phyloP scores from a whole-genome alignment of 2,888 invertebrate genomes.

The Trypoxylon attenuatum region DNA sequence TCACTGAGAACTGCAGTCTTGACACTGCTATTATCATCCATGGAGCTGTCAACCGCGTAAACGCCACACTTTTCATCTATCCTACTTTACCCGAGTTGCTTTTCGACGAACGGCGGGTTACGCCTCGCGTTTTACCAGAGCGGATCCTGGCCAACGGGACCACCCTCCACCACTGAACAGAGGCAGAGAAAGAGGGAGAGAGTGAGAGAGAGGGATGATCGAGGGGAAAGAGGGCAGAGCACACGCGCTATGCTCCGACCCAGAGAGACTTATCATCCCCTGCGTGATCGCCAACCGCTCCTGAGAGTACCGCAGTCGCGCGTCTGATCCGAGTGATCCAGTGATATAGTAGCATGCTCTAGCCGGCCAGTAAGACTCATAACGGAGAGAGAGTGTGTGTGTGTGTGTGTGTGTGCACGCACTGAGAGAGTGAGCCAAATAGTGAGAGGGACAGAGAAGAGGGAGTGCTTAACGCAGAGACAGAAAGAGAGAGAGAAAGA shows the following conservation, averaged over 20 bases:
- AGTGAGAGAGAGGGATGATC: neutral
- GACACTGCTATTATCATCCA: constrained; percentile 9
- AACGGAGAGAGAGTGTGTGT: neutral
- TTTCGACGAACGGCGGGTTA: neutral
- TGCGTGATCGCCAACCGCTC: neutral
- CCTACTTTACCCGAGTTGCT: too few species aligned
- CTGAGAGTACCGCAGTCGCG: neutral
- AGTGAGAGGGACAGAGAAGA: neutral
- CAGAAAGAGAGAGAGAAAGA: neutral
- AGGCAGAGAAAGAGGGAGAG: neutral
- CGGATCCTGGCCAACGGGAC: neutral
- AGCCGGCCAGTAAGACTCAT: neutral
- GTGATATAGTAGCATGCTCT: neutral
- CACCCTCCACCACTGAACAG: neutral
- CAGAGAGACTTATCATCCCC: neutral
- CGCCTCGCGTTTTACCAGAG: neutral
- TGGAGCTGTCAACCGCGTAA: constrained; percentile 4
- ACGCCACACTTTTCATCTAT: constrained; percentile 2
- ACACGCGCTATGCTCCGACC: neutral
- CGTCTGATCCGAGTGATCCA: neutral
- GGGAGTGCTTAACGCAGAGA: constrained; percentile 11
- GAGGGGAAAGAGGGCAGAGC: neutral
- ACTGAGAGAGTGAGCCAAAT: neutral
- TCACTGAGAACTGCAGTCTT: constrained; percentile 13
- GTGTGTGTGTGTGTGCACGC: too few species aligned